Conservation (phyloP, 1,140 invertebrate genomes). For the Leptopilina clavipes region DNA sequence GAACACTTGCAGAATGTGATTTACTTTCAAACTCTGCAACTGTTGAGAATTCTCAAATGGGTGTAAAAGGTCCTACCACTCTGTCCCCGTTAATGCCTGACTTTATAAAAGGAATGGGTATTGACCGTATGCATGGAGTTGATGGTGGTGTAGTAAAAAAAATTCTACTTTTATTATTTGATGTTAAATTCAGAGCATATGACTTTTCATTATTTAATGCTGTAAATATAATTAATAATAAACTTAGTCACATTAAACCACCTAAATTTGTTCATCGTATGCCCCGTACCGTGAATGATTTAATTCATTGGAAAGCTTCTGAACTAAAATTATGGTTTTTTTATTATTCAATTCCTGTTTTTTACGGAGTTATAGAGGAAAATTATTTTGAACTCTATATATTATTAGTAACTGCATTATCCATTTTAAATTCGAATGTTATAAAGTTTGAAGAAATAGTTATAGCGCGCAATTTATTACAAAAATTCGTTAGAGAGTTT, state of each 20-base stretch:
- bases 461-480: neutral
- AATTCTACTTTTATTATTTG: constrained; percentile 40
- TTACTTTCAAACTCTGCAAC: too few species aligned
- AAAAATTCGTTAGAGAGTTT: too few species aligned
- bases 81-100: too few species aligned
- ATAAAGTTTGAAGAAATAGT: too few species aligned
- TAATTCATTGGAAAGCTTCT: constrained; percentile 51
- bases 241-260: constrained; percentile 30
- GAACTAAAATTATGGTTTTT: constrained; percentile 50
- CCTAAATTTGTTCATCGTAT: constrained; percentile 46
- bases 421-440: constrained; percentile 18
- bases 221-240: constrained; percentile 39
- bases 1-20: neutral
- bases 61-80: constrained; percentile 37
- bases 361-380: constrained; percentile 40
- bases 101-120: constrained; percentile 39
- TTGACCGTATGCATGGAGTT: constrained; percentile 47
- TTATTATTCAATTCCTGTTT: constrained; percentile 43
- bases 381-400: constrained; percentile 48
- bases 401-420: constrained; percentile 31
- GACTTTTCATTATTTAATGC: neutral
- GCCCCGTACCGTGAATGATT: constrained; percentile 40
- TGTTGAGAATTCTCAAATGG: neutral
- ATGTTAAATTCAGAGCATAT: neutral
- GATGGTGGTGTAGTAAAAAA: constrained; percentile 42